Conservation (phyloP, 2,888 invertebrate species). For the Graphium colonna region DNA sequence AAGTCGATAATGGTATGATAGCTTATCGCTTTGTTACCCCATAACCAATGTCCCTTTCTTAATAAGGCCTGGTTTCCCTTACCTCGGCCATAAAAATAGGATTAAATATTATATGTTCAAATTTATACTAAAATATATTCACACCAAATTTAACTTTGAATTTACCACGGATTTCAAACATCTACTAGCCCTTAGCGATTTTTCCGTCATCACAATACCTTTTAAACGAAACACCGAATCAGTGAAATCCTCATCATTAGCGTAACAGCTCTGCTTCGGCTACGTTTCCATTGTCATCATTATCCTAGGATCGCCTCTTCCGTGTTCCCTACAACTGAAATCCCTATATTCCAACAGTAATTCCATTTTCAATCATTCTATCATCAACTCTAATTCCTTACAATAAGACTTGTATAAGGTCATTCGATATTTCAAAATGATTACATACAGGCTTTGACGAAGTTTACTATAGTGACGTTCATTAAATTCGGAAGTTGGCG, state of each 20-base stretch:
- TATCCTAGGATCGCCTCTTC: slow-evolving; percentile 22
- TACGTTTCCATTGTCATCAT: slow-evolving; percentile 21
- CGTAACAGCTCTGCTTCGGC: slow-evolving; percentile 12
- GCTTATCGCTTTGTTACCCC: no score
- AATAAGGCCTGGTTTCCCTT: no score
- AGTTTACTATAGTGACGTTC: slow-evolving; percentile 17
- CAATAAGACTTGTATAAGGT: background rate
- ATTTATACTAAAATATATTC: no score
- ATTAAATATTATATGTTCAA: no score
- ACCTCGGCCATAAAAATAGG: no score
- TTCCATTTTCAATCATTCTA: slow-evolving; percentile 12
- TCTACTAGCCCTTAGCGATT: background rate
- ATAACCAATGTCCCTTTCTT: no score
- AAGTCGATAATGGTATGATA: no score
- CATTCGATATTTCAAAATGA: background rate
- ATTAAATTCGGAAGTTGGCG: slow-evolving; percentile 17
- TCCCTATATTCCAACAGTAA: slow-evolving; percentile 14
- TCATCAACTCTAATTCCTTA: background rate
- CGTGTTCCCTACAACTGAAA: slow-evolving; percentile 16
- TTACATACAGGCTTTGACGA: slow-evolving; percentile 2
- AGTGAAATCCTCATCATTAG: slow-evolving; percentile 13
- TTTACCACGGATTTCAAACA: no score
- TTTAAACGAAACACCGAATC: background rate
- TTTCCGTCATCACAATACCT: background rate
- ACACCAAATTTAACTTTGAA: no score